phyloP scores from a whole-genome alignment of 2,797 vertebrate species.

The Hoplostethus atlanticus region DNA sequence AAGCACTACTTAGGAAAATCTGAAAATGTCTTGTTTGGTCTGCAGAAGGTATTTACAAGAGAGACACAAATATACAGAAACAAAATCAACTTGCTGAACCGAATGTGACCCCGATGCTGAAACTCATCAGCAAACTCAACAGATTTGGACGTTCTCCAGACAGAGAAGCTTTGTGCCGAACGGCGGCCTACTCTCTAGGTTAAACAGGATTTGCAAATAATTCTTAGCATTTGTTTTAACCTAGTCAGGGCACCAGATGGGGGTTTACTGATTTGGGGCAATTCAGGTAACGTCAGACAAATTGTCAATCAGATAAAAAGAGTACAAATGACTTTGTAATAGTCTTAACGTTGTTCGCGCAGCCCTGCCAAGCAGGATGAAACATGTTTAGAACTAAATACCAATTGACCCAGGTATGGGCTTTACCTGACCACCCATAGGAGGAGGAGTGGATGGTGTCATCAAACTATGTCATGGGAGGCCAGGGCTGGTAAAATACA shows the following conservation, averaged over 20 bases:
- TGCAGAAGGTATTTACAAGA: constrained; percentile 24
- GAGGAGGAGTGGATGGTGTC: too few species aligned
- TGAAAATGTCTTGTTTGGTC: constrained; percentile 24
- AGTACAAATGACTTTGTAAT: neutral
- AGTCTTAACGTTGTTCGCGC: neutral
- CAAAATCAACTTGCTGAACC: constrained; percentile 62
- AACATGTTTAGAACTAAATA: too few species aligned
- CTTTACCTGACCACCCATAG: too few species aligned
- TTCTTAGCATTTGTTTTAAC: constrained; percentile 24
- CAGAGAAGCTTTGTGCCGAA: constrained; percentile 42
- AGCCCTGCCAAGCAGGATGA: too few species aligned
- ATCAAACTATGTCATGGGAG: too few species aligned
- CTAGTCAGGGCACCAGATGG: constrained; percentile 30
- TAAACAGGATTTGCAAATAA: constrained; percentile 35
- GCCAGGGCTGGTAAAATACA: too few species aligned
- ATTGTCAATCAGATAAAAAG: neutral
- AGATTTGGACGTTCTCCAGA: constrained; percentile 55
- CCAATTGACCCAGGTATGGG: too few species aligned
- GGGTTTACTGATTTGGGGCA: constrained; percentile 13
- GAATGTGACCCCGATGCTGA: constrained; percentile 52
- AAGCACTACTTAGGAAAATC: neutral
- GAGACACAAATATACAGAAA: constrained; percentile 23
- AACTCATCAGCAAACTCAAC: constrained; percentile 53
- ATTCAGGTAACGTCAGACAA: constrained; percentile 9
- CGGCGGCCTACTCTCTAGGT: constrained; percentile 35